Percentiles rank a stretch among this genome's conserved stretches.
These are phyloP conservation scores for Porites evermanni DNA, from an alignment of 92 coral and sea anemone genomes.

Conservation along the genomic window DNA sequence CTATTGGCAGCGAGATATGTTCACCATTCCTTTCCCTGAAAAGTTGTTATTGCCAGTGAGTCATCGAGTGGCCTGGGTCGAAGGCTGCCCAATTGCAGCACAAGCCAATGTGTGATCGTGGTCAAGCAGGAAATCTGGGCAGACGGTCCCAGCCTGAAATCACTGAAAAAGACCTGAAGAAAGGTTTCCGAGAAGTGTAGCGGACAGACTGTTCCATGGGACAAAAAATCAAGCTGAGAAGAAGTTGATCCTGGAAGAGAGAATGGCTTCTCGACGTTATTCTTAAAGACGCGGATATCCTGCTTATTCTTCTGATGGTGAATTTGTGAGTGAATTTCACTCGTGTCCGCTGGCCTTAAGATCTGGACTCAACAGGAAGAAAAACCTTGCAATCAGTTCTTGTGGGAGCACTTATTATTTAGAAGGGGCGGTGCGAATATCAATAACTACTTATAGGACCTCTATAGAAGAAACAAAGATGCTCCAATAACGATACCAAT, in stretches of 20 bases:
- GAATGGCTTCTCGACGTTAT: no score
- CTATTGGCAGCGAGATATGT: not conserved
- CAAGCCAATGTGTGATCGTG: not conserved
- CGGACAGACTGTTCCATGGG: not conserved
- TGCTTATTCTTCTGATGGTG: no score
- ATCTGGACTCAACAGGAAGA: no score
- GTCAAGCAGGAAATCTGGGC: not conserved
- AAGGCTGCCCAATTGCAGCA: not conserved
- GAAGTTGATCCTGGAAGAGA: not conserved
- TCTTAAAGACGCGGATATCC: no score
- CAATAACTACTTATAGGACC: no score
- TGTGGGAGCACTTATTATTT: no score
- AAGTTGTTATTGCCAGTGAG: not conserved
- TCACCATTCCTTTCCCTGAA: not conserved
- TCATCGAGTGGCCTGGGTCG: not conserved
- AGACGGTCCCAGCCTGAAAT: not conserved
- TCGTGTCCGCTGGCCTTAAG: no score
- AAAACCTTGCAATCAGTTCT: no score
- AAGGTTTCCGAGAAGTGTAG: not conserved
- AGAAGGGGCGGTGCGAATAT: no score
- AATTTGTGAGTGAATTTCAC: no score
- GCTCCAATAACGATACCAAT: no score
- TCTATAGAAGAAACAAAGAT: no score
- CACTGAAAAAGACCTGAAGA: not conserved
- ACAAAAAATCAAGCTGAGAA: not conserved